Evolutionary conservation across 2,113 vertebrate species (phyloP).

Genomic region (Camelus dromedarius): DNA sequence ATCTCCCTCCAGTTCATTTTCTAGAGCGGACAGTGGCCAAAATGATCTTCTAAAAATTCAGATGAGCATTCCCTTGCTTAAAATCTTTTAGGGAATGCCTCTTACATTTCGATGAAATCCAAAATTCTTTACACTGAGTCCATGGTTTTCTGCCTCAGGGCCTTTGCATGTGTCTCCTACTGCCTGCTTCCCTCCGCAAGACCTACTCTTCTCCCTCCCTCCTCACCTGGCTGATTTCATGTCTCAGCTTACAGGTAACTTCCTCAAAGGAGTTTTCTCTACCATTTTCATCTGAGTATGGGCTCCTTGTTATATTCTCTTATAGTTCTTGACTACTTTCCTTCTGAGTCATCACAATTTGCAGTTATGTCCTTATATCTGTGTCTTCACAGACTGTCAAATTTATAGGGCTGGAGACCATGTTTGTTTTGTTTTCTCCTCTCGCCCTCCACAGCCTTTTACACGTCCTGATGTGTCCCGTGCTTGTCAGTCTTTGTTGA

Average conservation of each 20-base stretch:
- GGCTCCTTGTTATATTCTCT: not conserved
- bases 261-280: not conserved
- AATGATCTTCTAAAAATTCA: not conserved
- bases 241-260: not conserved
- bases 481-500: not conserved
- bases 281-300: not conserved
- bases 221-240: not conserved
- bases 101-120: not conserved
- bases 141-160: not conserved
- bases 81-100: not conserved
- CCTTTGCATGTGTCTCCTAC: not conserved
- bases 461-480: not conserved
- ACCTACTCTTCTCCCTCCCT: not conserved
- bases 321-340: not conserved
- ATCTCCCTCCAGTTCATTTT: not conserved
- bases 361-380: not conserved
- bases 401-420: not conserved
- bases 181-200: not conserved
- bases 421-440: not conserved
- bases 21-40: not conserved
- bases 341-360: not conserved
- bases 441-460: not conserved
- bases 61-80: not conserved
- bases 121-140: not conserved
- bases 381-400: not conserved